Evolutionary conservation across 2,797 vertebrate genomes (phyloP), one percentile per base, ranked within the genome.

Genomic region (Glyptemys insculpta): DNA sequence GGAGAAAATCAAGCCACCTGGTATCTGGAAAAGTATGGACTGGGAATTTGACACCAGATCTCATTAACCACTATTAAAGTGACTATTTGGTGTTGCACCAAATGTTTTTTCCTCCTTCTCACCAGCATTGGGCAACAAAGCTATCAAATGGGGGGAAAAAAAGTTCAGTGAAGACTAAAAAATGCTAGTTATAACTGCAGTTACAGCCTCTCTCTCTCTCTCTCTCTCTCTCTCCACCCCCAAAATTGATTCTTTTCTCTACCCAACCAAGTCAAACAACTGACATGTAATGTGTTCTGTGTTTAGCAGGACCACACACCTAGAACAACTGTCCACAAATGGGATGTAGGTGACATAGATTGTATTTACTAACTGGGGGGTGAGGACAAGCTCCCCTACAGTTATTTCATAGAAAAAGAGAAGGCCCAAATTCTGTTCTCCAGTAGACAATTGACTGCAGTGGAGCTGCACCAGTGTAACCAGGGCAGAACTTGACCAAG

Each of bases 21-120:
- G 25, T 65, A 41, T 19, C 10, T 18, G 41, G 72, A 90, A 83
- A 92, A 91, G 31, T 52, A 31, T 56, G 37, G 56, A 52, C 31
- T 90, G 15, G n/a, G 86, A 92, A 81, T 86, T 87, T 90, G 37
- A 41, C 86, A 78, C 68, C 74, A 87, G 81, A 87, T 72, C 18
- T 82, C 59, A 6, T 81, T 79, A 65, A 62, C 79, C 34, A 90
- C 90, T 44, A 8, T 44, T 44, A 44, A 90, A 92, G 29, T 12
- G 25, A 21, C 19, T 85, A 78, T 93, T 94, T 83, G 49, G 34
- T 52, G 37, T 84, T 44, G 0, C 37, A 34, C 2, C 0, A 0
- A 49, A 59, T 81, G 87, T 81, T 54, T 29, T 79, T 81, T 83
- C 29, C 10, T 18, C 11, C 7, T 34, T 8, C 19, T 9, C 72